Percentiles rank a stretch among this genome's conserved stretches.
Evolutionary conservation across 2,797 vertebrate genomes (phyloP).

Genomic region (Craterocephalus amniculus): DNA sequence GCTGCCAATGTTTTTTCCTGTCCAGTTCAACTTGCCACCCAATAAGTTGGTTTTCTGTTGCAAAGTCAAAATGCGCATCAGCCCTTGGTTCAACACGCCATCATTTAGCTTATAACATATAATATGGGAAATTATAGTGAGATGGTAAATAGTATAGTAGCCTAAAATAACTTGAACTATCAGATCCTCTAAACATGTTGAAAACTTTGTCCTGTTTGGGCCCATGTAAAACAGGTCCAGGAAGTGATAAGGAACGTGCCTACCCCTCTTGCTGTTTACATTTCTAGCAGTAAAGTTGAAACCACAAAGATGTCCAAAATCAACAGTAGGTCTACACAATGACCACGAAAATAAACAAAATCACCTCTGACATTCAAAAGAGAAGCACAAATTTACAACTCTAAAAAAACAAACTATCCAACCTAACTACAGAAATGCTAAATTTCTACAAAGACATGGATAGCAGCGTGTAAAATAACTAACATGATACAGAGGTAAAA

Average conservation of each 20-base stretch:
- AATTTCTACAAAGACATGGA: neutral
- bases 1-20: slow-evolving; percentile 6
- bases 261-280: neutral
- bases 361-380: neutral
- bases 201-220: neutral
- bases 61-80: neutral
- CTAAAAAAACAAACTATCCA: no score
- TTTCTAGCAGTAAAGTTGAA: neutral
- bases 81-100: neutral
- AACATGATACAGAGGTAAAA: neutral
- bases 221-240: neutral
- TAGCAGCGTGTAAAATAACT: neutral
- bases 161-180: neutral
- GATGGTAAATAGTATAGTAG: neutral
- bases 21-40: neutral
- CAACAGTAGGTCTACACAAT: neutral
- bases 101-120: neutral
- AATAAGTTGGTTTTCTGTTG: neutral
- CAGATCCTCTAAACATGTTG: neutral
- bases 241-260: neutral
- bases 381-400: neutral
- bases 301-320: neutral
- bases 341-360: neutral
- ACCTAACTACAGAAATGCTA: neutral
- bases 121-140: neutral